Evolutionary conservation across 2,113 vertebrate genomes (phyloP).

Genomic region (Dipodomys merriami): DNA sequence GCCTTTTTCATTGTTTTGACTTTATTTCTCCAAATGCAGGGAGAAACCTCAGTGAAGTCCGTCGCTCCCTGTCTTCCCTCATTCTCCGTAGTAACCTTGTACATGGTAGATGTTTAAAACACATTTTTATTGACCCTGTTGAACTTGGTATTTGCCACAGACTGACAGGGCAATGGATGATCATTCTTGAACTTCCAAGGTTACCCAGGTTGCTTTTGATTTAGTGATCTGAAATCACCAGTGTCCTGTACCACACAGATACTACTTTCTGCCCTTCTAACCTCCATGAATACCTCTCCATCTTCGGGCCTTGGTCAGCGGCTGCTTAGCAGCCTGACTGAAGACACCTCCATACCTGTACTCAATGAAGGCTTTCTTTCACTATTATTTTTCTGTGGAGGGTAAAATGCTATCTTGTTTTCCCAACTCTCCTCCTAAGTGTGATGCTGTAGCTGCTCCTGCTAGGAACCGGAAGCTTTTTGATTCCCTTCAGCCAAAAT

Average conservation of each 20-base stretch:
- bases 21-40: not conserved
- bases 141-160: not conserved
- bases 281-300: conserved; percentile 59
- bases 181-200: not conserved
- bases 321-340: conserved; percentile 62
- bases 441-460: conserved; percentile 78
- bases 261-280: conserved; percentile 36
- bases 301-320: conserved; percentile 72
- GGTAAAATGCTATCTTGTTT: conserved; percentile 76
- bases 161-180: not conserved
- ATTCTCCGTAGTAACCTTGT: not conserved
- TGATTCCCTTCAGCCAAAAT: not conserved
- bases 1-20: not conserved
- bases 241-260: not conserved
- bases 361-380: conserved; percentile 79
- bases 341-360: conserved; percentile 44
- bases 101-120: not conserved
- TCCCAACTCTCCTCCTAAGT: conserved; percentile 74
- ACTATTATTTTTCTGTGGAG: conserved; percentile 71
- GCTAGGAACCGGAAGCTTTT: conserved; percentile 74
- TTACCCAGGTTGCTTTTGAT: not conserved
- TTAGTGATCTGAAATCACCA: conserved; percentile 45
- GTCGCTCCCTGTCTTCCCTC: not conserved
- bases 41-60: not conserved
- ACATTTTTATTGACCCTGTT: not conserved